Conservation (phyloP, 2,888 invertebrate species). For the Ophioninae sp. region DNA sequence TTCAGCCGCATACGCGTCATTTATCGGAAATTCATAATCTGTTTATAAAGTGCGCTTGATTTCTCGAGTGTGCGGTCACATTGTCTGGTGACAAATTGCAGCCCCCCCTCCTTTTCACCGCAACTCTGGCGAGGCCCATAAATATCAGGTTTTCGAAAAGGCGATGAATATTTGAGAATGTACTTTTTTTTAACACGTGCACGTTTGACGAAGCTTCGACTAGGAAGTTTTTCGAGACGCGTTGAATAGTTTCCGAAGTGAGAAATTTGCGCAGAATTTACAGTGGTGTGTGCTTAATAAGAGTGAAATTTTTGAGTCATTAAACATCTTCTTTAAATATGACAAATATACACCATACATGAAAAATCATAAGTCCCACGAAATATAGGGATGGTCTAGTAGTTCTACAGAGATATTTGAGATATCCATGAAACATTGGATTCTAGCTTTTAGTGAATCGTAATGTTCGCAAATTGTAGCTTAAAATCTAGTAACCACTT, state of each 20-base stretch:
- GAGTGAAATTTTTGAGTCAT: background rate
- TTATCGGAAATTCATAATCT: conserved; percentile 48
- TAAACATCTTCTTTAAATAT: no score
- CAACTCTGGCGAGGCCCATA: no score
- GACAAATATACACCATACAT: no score
- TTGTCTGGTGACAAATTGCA: background rate
- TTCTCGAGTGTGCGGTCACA: conserved; percentile 40
- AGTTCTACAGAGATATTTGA: no score
- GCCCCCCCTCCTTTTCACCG: no score
- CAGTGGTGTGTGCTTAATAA: background rate
- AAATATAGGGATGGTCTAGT: no score
- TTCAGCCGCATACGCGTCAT: conserved; percentile 12
- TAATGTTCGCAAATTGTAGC: no score
- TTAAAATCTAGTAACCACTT: no score
- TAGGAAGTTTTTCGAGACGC: background rate
- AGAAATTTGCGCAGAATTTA: background rate
- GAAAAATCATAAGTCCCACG: no score
- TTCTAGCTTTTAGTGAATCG: no score
- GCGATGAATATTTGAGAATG: background rate
- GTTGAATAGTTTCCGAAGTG: background rate
- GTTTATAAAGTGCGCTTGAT: conserved; percentile 21
- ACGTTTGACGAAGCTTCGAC: background rate
- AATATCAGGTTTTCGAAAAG: no score
- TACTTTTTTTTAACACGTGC: background rate
- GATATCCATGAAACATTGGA: no score